phyloP scores from a whole-genome alignment of 2,797 vertebrate species.

The Dromococcyx pavoninus region DNA sequence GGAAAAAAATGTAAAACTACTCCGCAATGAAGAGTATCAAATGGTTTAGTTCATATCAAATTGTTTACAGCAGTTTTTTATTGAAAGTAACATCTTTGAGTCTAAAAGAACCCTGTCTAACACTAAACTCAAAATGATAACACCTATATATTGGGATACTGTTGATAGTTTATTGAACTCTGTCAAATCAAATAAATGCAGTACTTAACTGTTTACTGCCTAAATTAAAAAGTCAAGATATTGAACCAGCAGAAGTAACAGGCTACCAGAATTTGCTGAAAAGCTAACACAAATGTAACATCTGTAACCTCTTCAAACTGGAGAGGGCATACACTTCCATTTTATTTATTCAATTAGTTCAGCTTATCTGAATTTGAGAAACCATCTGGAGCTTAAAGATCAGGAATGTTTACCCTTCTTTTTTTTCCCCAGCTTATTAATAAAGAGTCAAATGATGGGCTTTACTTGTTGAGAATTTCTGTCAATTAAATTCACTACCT shows the following conservation, averaged over 20 bases:
- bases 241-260: background rate
- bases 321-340: background rate
- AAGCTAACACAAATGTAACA: background rate
- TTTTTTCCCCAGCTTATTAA: background rate
- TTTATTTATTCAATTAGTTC: conserved; percentile 2
- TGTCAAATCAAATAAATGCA: background rate
- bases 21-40: background rate
- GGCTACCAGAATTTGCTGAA: background rate
- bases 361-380: conserved; percentile 9
- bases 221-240: conserved; percentile 7
- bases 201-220: background rate
- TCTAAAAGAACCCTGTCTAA: background rate
- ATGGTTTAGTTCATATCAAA: background rate
- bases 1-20: background rate
- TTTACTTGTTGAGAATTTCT: background rate
- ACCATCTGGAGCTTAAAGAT: background rate
- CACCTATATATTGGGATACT: background rate
- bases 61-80: background rate
- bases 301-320: conserved; percentile 1
- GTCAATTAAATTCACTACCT: background rate
- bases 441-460: background rate
- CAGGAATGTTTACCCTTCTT: background rate
- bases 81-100: background rate
- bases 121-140: background rate
- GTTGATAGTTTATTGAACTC: background rate